phyloP scores from a whole-genome alignment of 2,797 vertebrate genomes.

The Acipenser oxyrinchus region DNA sequence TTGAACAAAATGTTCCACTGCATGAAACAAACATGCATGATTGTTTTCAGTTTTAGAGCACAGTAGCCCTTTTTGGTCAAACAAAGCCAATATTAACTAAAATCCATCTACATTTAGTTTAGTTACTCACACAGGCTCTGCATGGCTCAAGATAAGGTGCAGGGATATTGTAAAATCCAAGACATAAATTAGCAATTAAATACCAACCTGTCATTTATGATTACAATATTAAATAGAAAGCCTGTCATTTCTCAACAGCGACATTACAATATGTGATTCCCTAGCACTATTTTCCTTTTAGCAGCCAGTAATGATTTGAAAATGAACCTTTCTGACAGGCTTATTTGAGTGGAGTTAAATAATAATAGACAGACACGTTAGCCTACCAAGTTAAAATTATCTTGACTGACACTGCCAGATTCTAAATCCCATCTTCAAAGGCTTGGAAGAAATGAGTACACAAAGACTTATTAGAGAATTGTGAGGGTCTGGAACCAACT shows the following conservation, averaged over 20 bases:
- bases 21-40: too few species aligned
- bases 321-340: conserved; percentile 17
- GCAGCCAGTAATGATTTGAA: conserved; percentile 10
- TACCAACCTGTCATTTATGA: conserved; percentile 16
- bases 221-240: conserved; percentile 4
- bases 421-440: conserved; percentile 15
- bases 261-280: conserved; percentile 10
- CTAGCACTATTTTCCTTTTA: conserved; percentile 14
- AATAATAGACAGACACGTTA: conserved; percentile 22
- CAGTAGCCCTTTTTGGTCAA: too few species aligned
- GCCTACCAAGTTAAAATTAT: conserved; percentile 19
- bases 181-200: conserved; percentile 16
- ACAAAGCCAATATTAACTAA: too few species aligned
- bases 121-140: too few species aligned
- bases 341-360: conserved; percentile 14
- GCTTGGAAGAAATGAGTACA: conserved; percentile 4
- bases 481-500: too few species aligned
- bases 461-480: background rate
- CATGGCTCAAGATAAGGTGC: conserved; percentile 3
- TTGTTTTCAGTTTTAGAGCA: too few species aligned
- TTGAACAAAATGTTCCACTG: too few species aligned
- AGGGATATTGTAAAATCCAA: conserved; percentile 5
- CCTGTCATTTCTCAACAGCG: conserved; percentile 12
- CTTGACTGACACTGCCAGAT: conserved; percentile 17
- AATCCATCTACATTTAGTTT: too few species aligned